Evolutionary conservation across 92 coral and sea anemone genomes (phyloP).

Genomic region (Phenganax subtilis): DNA sequence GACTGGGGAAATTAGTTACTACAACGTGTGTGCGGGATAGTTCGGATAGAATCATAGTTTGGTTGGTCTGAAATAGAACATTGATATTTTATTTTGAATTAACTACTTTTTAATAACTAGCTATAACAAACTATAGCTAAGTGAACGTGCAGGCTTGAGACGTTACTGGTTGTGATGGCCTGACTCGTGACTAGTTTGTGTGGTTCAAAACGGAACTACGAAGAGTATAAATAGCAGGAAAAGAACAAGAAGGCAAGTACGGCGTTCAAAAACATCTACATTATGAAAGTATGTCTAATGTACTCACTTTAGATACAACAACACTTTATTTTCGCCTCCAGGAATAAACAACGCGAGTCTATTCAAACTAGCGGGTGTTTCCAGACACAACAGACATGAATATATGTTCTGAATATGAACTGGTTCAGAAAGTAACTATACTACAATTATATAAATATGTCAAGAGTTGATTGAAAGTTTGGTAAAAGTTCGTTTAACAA

Average conservation of each 20-base stretch:
- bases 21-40: too few species aligned
- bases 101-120: background rate
- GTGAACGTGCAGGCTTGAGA: background rate
- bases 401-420: background rate
- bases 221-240: background rate
- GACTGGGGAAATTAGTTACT: too few species aligned
- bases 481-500: background rate
- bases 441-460: background rate
- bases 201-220: conserved; percentile 9
- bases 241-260: background rate
- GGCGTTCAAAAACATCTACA: background rate
- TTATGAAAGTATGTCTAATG: background rate
- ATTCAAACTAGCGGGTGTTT: background rate
- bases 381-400: background rate
- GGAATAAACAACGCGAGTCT: background rate
- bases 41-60: too few species aligned
- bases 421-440: conserved; percentile 12
- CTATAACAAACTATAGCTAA: background rate
- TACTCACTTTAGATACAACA: background rate
- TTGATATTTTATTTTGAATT: too few species aligned
- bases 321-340: background rate
- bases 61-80: too few species aligned
- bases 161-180: background rate
- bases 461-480: background rate
- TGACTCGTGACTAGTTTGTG: background rate